Conservation (phyloP, 2,797 vertebrate genomes). For the Scolopax bukidnonensis region DNA sequence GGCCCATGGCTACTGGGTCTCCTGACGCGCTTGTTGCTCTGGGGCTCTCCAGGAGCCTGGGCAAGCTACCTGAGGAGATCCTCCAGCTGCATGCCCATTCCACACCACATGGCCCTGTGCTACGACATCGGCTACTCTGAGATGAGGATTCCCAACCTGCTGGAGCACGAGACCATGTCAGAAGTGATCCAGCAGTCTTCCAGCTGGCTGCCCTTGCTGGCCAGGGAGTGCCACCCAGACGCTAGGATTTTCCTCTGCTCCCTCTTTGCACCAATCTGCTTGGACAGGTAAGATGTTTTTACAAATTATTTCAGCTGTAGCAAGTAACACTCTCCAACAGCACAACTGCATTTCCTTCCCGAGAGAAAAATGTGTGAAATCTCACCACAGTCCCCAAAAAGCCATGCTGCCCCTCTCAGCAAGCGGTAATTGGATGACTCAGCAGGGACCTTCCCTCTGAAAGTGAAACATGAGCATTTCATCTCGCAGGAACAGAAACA, state of each 20-base stretch:
- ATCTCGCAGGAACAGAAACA: neutral
- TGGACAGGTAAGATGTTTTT: conserved; percentile 83
- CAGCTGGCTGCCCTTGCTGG: conserved; percentile 88
- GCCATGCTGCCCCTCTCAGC: neutral
- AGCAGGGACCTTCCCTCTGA: neutral
- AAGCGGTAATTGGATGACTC: neutral
- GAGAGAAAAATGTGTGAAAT: neutral
- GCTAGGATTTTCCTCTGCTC: conserved; percentile 89
- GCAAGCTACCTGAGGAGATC: conserved; percentile 74
- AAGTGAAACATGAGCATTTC: neutral
- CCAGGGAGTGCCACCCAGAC: conserved; percentile 85
- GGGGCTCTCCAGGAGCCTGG: neutral
- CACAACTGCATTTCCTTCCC: neutral
- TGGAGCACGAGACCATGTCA: conserved; percentile 84
- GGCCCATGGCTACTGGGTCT: conserved; percentile 23
- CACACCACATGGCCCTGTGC: conserved; percentile 83
- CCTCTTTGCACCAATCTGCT: conserved; percentile 87
- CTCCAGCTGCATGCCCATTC: conserved; percentile 81
- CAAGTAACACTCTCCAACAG: neutral
- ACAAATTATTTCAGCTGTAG: neutral
- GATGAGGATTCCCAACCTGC: conserved; percentile 87
- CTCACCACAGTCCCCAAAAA: neutral
- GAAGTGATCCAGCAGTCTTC: conserved; percentile 87
- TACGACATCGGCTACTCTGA: conserved; percentile 85
- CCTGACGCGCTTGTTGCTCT: conserved; percentile 25